These are phyloP conservation scores for Pampusana beccarii DNA, from an alignment of 2,113 vertebrate genomes.

Conservation along the genomic window DNA sequence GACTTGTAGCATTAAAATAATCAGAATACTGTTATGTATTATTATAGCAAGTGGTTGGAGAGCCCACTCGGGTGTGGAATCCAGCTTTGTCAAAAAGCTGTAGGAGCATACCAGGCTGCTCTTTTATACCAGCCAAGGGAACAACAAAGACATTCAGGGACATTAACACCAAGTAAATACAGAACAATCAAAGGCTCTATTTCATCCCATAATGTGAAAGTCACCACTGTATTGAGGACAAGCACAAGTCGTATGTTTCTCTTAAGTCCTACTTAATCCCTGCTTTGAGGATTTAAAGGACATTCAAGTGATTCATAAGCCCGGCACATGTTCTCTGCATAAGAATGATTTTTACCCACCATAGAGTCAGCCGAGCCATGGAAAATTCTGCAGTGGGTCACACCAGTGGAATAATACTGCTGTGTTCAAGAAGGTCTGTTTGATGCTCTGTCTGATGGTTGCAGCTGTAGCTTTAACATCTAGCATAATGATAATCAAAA, in stretches of 20 bases:
- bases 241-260: constrained; percentile 47
- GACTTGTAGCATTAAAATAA: not conserved
- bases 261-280: constrained; percentile 62
- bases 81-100: not conserved
- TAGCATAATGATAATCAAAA: not conserved
- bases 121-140: not conserved
- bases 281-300: constrained; percentile 51
- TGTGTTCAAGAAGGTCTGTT: not conserved
- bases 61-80: not conserved
- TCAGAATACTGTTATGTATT: not conserved
- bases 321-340: not conserved
- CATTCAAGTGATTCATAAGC: constrained; percentile 46
- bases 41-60: not conserved
- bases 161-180: not conserved
- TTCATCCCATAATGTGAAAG: not conserved
- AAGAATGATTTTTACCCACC: constrained; percentile 38
- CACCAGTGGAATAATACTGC: not conserved
- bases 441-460: not conserved
- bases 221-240: constrained; percentile 43
- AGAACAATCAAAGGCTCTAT: not conserved
- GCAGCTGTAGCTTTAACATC: not conserved
- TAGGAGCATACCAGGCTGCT: not conserved
- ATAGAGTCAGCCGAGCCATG: not conserved
- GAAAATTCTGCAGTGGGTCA: not conserved
- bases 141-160: not conserved